phyloP scores from a whole-genome alignment of 2,113 vertebrate species.

The Epinephelus cyanopodus region DNA sequence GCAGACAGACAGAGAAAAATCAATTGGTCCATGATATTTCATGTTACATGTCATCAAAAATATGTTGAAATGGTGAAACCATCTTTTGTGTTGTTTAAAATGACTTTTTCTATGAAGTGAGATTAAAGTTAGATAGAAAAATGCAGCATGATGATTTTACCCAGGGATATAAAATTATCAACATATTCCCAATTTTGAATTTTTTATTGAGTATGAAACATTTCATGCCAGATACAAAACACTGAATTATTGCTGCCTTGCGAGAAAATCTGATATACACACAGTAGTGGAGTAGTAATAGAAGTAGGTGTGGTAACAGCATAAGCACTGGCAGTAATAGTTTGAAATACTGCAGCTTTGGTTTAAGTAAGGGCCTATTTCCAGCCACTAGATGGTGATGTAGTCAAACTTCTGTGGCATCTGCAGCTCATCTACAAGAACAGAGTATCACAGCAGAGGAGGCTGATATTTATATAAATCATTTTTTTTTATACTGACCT shows the following conservation, averaged over 20 bases:
- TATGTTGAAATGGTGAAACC: neutral
- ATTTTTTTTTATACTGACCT: constrained; percentile 75
- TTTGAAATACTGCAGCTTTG: neutral
- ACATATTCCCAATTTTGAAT: neutral
- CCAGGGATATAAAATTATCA: neutral
- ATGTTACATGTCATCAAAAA: neutral
- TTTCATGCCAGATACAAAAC: neutral
- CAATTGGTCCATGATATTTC: neutral
- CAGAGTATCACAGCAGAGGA: neutral
- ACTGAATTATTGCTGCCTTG: neutral
- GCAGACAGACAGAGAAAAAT: constrained; percentile 41
- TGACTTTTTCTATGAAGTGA: neutral
- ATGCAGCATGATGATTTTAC: neutral
- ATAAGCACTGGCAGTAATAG: neutral
- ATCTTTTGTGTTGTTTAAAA: neutral
- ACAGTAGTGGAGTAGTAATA: neutral
- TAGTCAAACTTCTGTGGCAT: neutral
- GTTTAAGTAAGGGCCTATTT: neutral
- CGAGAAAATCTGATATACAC: neutral
- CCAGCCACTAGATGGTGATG: constrained; percentile 57
- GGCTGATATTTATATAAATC: neutral
- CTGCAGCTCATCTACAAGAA: neutral
- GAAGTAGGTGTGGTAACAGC: too few relatives aligned
- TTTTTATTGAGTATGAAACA: neutral
- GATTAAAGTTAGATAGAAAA: neutral